phyloP scores from a whole-genome alignment of 2,113 vertebrate genomes.

The Speoplatyrhinus poulsoni region DNA sequence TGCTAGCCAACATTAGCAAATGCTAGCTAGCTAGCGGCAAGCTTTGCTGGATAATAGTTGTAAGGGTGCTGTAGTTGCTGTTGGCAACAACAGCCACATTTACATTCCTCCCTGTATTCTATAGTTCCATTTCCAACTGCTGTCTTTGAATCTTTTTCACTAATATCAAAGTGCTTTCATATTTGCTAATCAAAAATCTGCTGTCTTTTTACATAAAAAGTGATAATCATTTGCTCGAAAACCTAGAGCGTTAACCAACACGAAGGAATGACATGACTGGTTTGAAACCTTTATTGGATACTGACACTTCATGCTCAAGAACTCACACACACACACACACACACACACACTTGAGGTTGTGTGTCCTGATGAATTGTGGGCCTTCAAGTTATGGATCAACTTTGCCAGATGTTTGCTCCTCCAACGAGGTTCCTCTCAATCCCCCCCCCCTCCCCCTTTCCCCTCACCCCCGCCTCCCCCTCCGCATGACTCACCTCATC shows the following conservation, averaged over 20 bases:
- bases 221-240: neutral
- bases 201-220: no score
- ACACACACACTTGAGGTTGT: conserved; percentile 24
- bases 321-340: conserved; percentile 26
- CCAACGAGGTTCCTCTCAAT: conserved; percentile 45
- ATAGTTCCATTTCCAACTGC: conserved; percentile 34
- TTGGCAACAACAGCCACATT: conserved; percentile 40
- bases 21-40: no score
- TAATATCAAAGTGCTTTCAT: conserved; percentile 11
- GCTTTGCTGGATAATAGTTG: no score
- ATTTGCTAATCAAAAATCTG: neutral
- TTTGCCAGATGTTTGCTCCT: conserved; percentile 62
- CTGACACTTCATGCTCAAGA: neutral
- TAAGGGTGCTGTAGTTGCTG: neutral
- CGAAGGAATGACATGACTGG: neutral
- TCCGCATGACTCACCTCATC: conserved; percentile 62
- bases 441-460: conserved; percentile 33
- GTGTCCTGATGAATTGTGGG: conserved; percentile 22
- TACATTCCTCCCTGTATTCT: conserved; percentile 36
- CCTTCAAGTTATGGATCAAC: conserved; percentile 82
- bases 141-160: conserved; percentile 14
- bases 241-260: neutral
- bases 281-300: neutral
- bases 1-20: no score
- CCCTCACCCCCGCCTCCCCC: conserved; percentile 8